Conservation (phyloP, 2,888 invertebrate genomes). For the Tipula vernalis region DNA sequence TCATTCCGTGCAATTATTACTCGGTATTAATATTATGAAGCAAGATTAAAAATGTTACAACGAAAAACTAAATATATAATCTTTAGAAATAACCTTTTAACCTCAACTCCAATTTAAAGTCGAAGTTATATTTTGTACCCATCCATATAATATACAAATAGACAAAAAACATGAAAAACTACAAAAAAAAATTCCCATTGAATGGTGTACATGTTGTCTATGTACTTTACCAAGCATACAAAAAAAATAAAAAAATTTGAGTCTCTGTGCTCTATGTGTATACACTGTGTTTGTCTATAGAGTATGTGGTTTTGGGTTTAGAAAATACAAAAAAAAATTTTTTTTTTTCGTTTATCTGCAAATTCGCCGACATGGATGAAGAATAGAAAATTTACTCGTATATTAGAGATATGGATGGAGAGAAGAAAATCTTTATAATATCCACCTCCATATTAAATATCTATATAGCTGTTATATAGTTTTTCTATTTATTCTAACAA, state of each 20-base stretch:
- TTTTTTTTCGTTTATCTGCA: neutral
- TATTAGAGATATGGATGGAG: neutral
- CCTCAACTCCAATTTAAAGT: conserved; percentile 4
- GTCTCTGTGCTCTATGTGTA: neutral
- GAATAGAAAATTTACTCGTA: neutral
- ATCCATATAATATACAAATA: neutral
- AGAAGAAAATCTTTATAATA: conserved; percentile 4
- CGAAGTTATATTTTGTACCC: neutral
- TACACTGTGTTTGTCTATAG: neutral
- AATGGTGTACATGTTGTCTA: neutral
- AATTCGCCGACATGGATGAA: conserved; percentile 9
- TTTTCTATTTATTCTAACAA: neutral
- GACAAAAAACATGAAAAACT: neutral
- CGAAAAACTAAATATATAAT: neutral
- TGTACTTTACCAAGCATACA: neutral
- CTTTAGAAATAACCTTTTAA: neutral
- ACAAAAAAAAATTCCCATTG: neutral
- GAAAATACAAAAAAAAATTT: neutral
- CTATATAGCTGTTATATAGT: neutral
- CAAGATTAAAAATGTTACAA: neutral
- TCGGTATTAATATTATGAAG: neutral
- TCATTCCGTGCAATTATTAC: neutral
- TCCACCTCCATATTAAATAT: neutral
- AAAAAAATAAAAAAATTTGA: neutral
- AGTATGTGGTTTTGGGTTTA: conserved; percentile 4